Evolutionary conservation across 2,797 vertebrate genomes (phyloP), one percentile per base, ranked within the genome.

Genomic region (Anguilla obscura): DNA sequence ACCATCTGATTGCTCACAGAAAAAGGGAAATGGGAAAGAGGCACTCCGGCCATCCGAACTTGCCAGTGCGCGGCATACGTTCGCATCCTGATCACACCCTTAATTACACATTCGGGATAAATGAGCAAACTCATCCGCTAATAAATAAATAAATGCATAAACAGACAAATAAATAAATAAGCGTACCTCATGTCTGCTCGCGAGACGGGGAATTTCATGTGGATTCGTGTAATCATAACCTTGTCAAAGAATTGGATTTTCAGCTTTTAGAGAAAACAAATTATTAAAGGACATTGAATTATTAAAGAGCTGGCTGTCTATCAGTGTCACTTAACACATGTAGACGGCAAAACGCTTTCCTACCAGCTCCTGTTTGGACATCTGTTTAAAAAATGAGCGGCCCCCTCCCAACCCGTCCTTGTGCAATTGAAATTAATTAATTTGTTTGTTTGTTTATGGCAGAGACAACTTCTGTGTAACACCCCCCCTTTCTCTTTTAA

Each of bases 311-410:
- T 95, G 94, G 95, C 94, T 95, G 95, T 95, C 95, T 94, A 93
- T 96, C 96, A 95, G 93, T 96, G 95, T 96, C 95, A 96, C 93
- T 95, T 95, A 95, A 95, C 94, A 93, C 93, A 92, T 96, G 94
- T 94, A 94, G 92, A 92, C 92, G 93, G 94, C 94, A 94, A 95
- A 94, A 93, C 91, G 92, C 90, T 89, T 93, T 94, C 93, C 93
- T 92, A 94, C 91, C 93, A 94, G 94, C 92, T 92, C 94, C 93
- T 92, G 93, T 90, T 93, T 94, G 95, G 95, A 96, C 95, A 96
- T 96, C 95, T 95, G 96, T 95, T 95, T 94, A 89, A 82, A 89
- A 87, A 86, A 87, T 80, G 79, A 88, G 69, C 83, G 60, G 3
- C 71, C 85, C 71, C 85, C 88, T 48, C 30, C 79, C 88, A 86